Percentiles rank a stretch among this genome's conserved stretches.
Conservation (phyloP, 2,113 vertebrate species). For the Pagrus major region DNA sequence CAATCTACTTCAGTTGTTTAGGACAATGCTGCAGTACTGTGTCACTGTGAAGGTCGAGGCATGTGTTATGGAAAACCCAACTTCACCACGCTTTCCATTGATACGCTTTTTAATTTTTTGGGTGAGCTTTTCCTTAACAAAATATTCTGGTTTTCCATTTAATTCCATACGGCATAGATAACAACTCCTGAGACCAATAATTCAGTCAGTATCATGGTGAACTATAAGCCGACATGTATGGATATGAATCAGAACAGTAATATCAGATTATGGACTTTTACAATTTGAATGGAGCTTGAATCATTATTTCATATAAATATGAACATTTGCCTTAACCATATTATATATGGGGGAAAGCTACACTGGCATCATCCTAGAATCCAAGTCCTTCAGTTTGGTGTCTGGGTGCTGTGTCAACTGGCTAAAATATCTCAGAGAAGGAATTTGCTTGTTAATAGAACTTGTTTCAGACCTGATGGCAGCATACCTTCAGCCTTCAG, state of each 20-base stretch:
- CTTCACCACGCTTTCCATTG: too few relatives aligned
- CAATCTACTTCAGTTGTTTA: too few relatives aligned
- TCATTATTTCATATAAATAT: not conserved
- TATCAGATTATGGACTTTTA: not conserved
- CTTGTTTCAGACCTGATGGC: not conserved
- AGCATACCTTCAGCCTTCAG: not conserved
- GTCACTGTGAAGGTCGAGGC: too few relatives aligned
- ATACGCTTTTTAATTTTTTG: too few relatives aligned
- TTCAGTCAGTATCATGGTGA: not conserved
- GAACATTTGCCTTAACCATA: not conserved
- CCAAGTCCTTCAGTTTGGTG: not conserved
- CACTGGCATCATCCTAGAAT: not conserved
- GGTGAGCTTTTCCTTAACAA: too few relatives aligned
- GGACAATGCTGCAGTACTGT: too few relatives aligned
- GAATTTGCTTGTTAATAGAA: too few relatives aligned
- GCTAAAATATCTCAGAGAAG: not conserved
- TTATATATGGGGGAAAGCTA: not conserved
- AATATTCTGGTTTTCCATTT: too few relatives aligned
- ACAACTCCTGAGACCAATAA: not conserved
- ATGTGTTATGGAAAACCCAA: too few relatives aligned
- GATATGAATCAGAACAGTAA: too few relatives aligned
- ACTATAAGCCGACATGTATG: not conserved
- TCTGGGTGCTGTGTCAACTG: not conserved
- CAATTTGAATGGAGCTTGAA: not conserved
- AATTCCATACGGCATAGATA: not conserved